These are phyloP conservation scores for Parnassius smintheus DNA, from an alignment of 2,888 invertebrate genomes.

Conservation along the genomic window DNA sequence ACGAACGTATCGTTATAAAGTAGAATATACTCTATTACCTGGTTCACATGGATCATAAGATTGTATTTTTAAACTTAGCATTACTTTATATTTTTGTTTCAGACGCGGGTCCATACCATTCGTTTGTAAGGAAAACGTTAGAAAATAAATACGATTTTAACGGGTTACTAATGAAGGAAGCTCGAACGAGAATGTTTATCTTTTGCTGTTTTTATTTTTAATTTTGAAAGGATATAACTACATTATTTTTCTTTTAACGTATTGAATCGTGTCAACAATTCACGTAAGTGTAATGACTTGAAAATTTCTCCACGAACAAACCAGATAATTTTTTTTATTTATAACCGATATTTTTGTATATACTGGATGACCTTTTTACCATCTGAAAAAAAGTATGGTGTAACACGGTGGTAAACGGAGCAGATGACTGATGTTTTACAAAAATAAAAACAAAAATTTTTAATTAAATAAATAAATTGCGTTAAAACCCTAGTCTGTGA, in stretches of 20 bases:
- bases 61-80: constrained; percentile 22
- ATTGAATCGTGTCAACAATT: too few species aligned
- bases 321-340: too few species aligned
- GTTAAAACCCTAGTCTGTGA: too few species aligned
- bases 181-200: constrained; percentile 10
- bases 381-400: too few species aligned
- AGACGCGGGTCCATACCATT: constrained; percentile 27
- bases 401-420: too few species aligned
- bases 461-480: too few species aligned
- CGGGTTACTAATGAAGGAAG: constrained; percentile 34
- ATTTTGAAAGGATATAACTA: not conserved
- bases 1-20: constrained; percentile 11
- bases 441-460: too few species aligned
- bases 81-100: constrained; percentile 32
- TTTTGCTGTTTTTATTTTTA: not conserved
- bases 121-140: constrained; percentile 34
- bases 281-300: too few species aligned
- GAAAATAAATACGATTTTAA: constrained; percentile 35
- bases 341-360: too few species aligned
- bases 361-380: too few species aligned
- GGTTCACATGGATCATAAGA: constrained; percentile 6
- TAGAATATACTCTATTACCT: constrained; percentile 26
- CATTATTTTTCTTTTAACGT: not conserved
- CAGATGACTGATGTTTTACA: too few species aligned
- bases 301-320: too few species aligned